Percentiles rank a stretch among this genome's conserved stretches.
Conservation (phyloP, 2,888 invertebrate species). For the Xestobium rufovillosum region DNA sequence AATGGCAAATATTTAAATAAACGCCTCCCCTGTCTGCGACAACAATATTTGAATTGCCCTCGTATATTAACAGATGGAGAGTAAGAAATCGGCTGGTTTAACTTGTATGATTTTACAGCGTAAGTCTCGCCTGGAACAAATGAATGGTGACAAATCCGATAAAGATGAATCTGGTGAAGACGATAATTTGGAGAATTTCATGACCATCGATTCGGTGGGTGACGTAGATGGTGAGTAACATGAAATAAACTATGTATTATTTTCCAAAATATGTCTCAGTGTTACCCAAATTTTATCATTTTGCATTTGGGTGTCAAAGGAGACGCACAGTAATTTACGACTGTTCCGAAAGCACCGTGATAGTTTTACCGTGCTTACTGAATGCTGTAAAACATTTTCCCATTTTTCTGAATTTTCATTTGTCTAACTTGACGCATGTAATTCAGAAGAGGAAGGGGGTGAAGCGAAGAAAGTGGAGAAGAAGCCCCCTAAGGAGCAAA, state of each 20-base stretch:
- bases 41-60: neutral
- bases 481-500: conserved; percentile 54
- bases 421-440: conserved; percentile 8
- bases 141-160: conserved; percentile 35
- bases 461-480: conserved; percentile 37
- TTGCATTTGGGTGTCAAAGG: conserved; percentile 22
- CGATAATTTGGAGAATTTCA: conserved; percentile 75
- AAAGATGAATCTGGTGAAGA: conserved; percentile 55
- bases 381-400: conserved; percentile 22
- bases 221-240: conserved; percentile 63
- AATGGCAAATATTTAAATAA: no score
- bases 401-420: conserved; percentile 9
- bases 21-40: no score
- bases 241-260: no score
- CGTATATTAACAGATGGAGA: conserved; percentile 6
- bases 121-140: conserved; percentile 46
- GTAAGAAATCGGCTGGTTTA: conserved; percentile 4
- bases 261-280: conserved; percentile 21
- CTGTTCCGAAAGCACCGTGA: no score
- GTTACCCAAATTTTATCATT: conserved; percentile 25
- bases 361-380: no score
- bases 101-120: conserved; percentile 41
- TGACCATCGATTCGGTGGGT: conserved; percentile 83
- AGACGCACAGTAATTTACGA: conserved; percentile 24
- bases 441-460: conserved; percentile 44